Base-by-base conservation (phyloP, 2,888 invertebrate species). In the Cephus sareptanus region DNA sequence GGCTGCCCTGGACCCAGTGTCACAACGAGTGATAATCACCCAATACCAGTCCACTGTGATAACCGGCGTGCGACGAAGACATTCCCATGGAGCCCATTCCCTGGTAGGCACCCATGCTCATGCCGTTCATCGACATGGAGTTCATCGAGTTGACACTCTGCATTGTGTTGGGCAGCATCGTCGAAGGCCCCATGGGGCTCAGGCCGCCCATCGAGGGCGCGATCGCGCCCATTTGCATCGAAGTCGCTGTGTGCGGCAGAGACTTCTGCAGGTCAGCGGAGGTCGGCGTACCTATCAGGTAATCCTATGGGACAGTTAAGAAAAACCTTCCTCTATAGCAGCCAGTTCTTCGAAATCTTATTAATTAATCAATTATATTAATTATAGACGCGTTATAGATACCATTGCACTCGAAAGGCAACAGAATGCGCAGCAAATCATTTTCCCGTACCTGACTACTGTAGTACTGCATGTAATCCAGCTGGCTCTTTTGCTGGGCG, bases 1-100 rank as follows among this genome's bases (percentile, higher is more conserved):
- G 89, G 78, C 83, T 88, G 80, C 86, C 85, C 83, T 88, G 90
- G 85, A 88, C 88, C 91, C 91, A 91, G 89, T 90, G 91, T 91
- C 91, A 91, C 91, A 91, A 91, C 82, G 91, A 89, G 75, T 91
- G 91, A 80, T 90, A 91, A 75, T 91, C 91, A 74, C 91, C 91
- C 82, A 91, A 87, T 77, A 91, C 91, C 79, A 91, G 86, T 75
- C 90, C 89, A 82, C 90, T 89, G 85, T 91, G 91, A 81, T 91
- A 91, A 79, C 89, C 87, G 40, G 88, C 86, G 81, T 89, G 89
- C 11, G 90, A 85, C 68, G 89, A 85, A n/a, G 91, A 87, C 91
- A 91, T 91, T 3, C 90, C 90, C 91, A 91, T 91, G 70, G 91
- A 84, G n/a, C 89, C 87, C 88, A 91, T 90, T 0, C 91, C 87